A percentile compares a stretch with the other conserved stretches of the same genome.
Conservation (phyloP, 2,888 invertebrate genomes). For the Ditylenchus weischeri region DNA sequence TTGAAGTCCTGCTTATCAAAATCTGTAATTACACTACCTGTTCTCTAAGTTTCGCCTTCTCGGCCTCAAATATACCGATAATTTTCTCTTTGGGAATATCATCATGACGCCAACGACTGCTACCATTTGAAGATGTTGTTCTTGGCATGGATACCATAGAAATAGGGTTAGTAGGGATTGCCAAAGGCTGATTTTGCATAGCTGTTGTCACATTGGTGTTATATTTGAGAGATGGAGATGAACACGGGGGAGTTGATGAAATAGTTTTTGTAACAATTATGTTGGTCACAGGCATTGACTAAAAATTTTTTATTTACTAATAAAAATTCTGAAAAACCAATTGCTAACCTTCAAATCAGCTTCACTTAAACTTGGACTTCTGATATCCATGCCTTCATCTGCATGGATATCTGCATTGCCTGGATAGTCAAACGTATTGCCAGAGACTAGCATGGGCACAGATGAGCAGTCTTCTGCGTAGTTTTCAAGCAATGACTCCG, state of each 20-base stretch:
- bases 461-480: conserved; percentile 16
- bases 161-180: not conserved
- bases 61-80: conserved; percentile 84
- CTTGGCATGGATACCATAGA: not conserved
- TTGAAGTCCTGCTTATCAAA: not conserved
- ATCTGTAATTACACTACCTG: conserved; percentile 39
- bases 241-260: not conserved
- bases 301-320: too few relatives aligned
- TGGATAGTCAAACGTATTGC: too few relatives aligned
- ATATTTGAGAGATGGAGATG: not conserved
- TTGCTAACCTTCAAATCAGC: too few relatives aligned
- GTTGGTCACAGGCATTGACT: conserved; percentile 4
- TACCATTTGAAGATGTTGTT: not conserved
- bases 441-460: not conserved
- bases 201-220: not conserved
- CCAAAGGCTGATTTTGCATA: too few relatives aligned
- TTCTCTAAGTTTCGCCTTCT: conserved; percentile 84
- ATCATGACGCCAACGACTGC: conserved; percentile 76
- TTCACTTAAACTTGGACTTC: too few relatives aligned
- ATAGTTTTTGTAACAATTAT: conserved; percentile 6
- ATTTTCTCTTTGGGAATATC: conserved; percentile 95
- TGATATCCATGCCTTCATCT: too few relatives aligned
- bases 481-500: conserved; percentile 40
- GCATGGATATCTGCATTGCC: too few relatives aligned
- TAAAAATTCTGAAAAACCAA: too few relatives aligned